phyloP scores from a whole-genome alignment of 2,797 vertebrate species.

The Chelon auratus region DNA sequence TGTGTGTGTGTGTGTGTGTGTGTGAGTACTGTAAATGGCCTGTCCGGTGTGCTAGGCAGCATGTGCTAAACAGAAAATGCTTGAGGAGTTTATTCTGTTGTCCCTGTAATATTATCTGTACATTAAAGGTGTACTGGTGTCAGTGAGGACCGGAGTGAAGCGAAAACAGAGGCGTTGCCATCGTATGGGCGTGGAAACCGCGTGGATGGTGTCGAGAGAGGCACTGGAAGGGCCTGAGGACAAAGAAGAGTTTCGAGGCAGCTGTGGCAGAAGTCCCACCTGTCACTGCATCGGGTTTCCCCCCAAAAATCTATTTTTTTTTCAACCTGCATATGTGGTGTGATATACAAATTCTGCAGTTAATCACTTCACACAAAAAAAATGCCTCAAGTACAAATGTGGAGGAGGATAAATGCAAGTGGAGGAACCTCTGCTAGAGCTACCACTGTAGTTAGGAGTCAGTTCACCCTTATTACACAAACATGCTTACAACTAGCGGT shows the following conservation, averaged over 20 bases:
- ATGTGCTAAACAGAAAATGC: conserved; percentile 48
- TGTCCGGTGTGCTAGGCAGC: conserved; percentile 46
- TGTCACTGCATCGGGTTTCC: conserved; percentile 11
- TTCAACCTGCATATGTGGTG: conserved; percentile 36
- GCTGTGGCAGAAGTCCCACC: conserved; percentile 36
- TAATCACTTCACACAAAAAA: not conserved
- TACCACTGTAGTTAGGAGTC: conserved; percentile 15
- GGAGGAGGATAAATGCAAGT: conserved; percentile 17
- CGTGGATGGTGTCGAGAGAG: conserved; percentile 54
- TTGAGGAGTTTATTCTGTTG: conserved; percentile 17
- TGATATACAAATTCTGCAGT: not conserved
- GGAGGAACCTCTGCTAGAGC: conserved; percentile 28
- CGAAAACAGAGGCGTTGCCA: conserved; percentile 49
- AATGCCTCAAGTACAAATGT: conserved; percentile 3
- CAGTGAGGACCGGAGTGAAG: conserved; percentile 43
- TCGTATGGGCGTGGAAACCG: conserved; percentile 53
- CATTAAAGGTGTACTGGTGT: conserved; percentile 62
- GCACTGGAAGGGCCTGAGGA: conserved; percentile 82
- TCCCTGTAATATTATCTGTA: conserved; percentile 50
- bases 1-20: conserved; percentile 8
- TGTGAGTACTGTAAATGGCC: conserved; percentile 37
- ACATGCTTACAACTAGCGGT: not conserved
- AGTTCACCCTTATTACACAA: conserved; percentile 29
- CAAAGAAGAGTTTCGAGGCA: conserved; percentile 46
- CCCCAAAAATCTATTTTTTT: conserved; percentile 4